Percentiles rank a stretch among this genome's conserved stretches.
phyloP scores from a whole-genome alignment of 2,888 invertebrate genomes.

The Craniophora ligustri region DNA sequence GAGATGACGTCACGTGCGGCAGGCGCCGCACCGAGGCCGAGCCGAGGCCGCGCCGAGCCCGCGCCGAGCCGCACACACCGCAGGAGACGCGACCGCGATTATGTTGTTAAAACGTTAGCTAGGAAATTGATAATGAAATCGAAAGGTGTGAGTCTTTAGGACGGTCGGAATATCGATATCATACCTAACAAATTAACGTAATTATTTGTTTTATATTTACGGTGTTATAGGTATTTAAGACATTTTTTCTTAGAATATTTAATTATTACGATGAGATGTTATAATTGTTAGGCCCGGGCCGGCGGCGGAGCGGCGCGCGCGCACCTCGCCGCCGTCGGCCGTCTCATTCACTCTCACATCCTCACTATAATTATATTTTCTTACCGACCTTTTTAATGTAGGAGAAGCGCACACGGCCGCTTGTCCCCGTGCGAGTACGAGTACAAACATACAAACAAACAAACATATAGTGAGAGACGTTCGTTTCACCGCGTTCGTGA shows the following conservation, averaged over 20 bases:
- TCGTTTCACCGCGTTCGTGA: conserved; percentile 85
- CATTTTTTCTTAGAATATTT: conserved; percentile 89
- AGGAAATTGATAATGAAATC: conserved; percentile 89
- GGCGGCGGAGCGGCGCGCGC: conserved; percentile 71
- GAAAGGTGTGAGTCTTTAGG: conserved; percentile 87
- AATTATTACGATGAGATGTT: conserved; percentile 87
- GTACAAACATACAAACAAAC: conserved; percentile 78
- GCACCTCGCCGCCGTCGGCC: conserved; percentile 76
- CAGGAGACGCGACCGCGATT: conserved; percentile 84
- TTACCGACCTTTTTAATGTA: conserved; percentile 86
- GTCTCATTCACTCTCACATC: conserved; percentile 85
- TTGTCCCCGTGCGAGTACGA: conserved; percentile 84
- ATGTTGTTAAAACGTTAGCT: conserved; percentile 88
- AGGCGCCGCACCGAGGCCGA: conserved; percentile 41
- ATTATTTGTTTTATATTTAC: conserved; percentile 89
- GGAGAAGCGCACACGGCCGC: conserved; percentile 87
- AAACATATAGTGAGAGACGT: conserved; percentile 82
- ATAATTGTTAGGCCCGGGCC: conserved; percentile 84
- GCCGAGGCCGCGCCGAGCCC: conserved; percentile 41
- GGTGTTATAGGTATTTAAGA: conserved; percentile 89
- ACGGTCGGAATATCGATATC: conserved; percentile 87
- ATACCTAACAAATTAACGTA: conserved; percentile 89
- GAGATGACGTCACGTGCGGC: conserved; percentile 69
- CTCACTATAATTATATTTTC: conserved; percentile 88
- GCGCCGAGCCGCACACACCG: conserved; percentile 67